Conservation (phyloP, 2,888 invertebrate genomes). For the Hyalella azteca region DNA sequence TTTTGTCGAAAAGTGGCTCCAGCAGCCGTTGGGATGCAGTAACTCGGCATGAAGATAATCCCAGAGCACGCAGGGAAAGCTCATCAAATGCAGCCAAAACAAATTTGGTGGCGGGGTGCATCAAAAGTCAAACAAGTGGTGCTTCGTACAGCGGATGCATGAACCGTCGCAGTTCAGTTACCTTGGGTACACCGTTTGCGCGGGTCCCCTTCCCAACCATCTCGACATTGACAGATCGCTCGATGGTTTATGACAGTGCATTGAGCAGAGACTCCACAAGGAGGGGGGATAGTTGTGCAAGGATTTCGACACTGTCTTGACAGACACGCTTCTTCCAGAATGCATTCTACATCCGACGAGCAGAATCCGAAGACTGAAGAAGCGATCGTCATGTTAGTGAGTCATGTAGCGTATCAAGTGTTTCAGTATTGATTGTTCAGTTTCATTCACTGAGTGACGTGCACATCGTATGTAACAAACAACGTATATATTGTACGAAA, state of each 20-base stretch:
- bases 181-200: conserved; percentile 53
- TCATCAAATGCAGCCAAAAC: background rate
- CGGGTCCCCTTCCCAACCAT: conserved; percentile 75
- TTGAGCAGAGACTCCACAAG: conserved; percentile 75
- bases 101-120: conserved; percentile 34
- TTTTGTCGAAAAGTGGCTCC: too few species aligned
- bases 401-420: background rate
- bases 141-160: background rate
- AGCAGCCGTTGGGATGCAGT: background rate
- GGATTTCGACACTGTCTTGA: conserved; percentile 60
- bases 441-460: too few species aligned
- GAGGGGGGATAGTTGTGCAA: conserved; percentile 69
- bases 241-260: conserved; percentile 79
- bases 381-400: conserved; percentile 42
- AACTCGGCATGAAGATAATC: background rate
- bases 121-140: conserved; percentile 16
- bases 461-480: too few species aligned
- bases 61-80: background rate
- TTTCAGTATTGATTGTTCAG: too few species aligned
- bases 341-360: conserved; percentile 81
- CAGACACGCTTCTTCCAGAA: conserved; percentile 68
- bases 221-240: conserved; percentile 78
- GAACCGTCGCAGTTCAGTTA: conserved; percentile 40
- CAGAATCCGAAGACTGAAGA: conserved; percentile 69
- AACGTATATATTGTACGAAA: too few species aligned